A percentile compares a stretch with the other conserved stretches of the same genome.
These are phyloP conservation scores for Cacatua alba DNA, from an alignment of 2,113 vertebrate genomes.

Conservation along the genomic window DNA sequence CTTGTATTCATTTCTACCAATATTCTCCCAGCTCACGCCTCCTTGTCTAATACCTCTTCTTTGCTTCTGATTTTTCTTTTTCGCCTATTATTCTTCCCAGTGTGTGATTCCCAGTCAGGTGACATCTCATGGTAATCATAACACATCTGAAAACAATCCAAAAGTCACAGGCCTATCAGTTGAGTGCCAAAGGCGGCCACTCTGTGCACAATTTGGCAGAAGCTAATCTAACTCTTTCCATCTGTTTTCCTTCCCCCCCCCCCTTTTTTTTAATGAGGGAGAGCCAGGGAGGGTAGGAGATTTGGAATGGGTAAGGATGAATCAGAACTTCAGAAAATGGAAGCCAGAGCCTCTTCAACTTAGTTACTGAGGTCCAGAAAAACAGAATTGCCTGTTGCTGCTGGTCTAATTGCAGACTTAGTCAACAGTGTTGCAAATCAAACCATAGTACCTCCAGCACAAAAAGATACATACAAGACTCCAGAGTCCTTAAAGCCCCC, in stretches of 20 bases:
- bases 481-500: background rate
- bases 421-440: background rate
- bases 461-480: background rate
- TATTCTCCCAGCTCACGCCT: background rate
- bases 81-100: background rate
- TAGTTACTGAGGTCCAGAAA: background rate
- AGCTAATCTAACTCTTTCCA: background rate
- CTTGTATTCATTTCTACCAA: background rate
- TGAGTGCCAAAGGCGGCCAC: background rate
- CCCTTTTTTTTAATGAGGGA: too few relatives aligned
- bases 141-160: slow-evolving; percentile 10
- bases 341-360: background rate
- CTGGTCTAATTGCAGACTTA: background rate
- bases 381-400: background rate
- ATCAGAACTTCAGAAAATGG: background rate
- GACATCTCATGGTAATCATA: background rate
- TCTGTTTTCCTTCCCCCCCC: background rate
- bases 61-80: background rate
- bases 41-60: background rate
- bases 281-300: background rate
- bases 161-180: background rate
- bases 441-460: background rate
- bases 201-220: background rate
- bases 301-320: background rate
- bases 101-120: background rate